phyloP scores from a whole-genome alignment of 2,113 vertebrate species.

The Ancistrus triradiatus region DNA sequence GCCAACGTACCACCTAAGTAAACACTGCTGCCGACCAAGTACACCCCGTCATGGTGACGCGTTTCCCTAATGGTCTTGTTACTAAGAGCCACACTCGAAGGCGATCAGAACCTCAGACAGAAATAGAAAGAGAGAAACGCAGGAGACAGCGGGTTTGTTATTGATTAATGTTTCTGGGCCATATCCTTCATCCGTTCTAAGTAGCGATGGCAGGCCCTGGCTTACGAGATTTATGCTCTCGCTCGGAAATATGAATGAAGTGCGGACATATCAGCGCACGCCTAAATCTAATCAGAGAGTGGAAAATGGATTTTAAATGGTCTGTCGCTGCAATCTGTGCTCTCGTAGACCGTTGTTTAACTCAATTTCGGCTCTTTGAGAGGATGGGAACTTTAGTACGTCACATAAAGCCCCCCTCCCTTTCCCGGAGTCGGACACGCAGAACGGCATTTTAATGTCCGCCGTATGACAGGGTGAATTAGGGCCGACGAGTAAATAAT shows the following conservation, averaged over 20 bases:
- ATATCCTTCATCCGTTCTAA: constrained; percentile 66
- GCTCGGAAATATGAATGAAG: constrained; percentile 67
- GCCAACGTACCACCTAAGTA: too few species aligned
- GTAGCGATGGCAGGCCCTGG: constrained; percentile 62
- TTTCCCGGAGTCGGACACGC: constrained; percentile 40
- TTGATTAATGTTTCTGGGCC: constrained; percentile 43
- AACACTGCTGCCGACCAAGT: too few species aligned
- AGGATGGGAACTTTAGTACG: constrained; percentile 52
- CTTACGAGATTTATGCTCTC: constrained; percentile 67
- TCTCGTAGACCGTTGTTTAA: constrained; percentile 62
- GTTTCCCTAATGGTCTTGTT: too few species aligned
- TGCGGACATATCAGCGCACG: constrained; percentile 56
- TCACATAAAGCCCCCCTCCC: constrained; percentile 54
- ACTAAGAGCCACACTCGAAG: background rate
- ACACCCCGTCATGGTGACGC: too few species aligned
- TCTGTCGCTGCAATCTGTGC: constrained; percentile 64
- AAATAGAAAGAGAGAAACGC: background rate
- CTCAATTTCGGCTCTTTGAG: constrained; percentile 59
- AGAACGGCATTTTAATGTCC: constrained; percentile 46
- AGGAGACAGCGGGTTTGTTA: background rate
- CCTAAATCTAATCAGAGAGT: constrained; percentile 64
- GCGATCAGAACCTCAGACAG: background rate
- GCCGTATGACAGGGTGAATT: constrained; percentile 56
- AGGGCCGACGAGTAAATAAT: constrained; percentile 64
- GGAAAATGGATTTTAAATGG: constrained; percentile 73